These are phyloP conservation scores for Camponotus floridanus DNA, from an alignment of 1,140 invertebrate genomes.

Conservation along the genomic window DNA sequence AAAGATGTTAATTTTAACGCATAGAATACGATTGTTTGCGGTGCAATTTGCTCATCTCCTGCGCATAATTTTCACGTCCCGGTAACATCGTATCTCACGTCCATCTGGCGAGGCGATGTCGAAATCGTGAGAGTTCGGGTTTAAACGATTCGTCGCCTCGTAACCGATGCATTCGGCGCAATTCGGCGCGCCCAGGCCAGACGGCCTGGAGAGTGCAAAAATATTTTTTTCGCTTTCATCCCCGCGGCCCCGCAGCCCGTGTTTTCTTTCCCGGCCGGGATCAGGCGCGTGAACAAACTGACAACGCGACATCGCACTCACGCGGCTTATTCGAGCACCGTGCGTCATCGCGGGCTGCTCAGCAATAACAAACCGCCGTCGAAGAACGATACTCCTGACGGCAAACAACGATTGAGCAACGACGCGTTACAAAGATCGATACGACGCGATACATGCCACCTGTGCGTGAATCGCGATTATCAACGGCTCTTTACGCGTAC, in stretches of 20 bases:
- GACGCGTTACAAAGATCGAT: slow-evolving; percentile 62
- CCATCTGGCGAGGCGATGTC: slow-evolving; percentile 39
- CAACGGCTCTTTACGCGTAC: not conserved
- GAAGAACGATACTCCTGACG: slow-evolving; percentile 49
- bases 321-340: slow-evolving; percentile 44
- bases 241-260: not conserved
- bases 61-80: slow-evolving; percentile 13
- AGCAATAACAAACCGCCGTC: slow-evolving; percentile 59
- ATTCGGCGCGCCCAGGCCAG: slow-evolving; percentile 21
- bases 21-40: not conserved
- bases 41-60: slow-evolving; percentile 8
- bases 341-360: slow-evolving; percentile 57
- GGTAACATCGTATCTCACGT: slow-evolving; percentile 43
- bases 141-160: slow-evolving; percentile 21
- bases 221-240: slow-evolving; percentile 56
- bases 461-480: slow-evolving; percentile 46
- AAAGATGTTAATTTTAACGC: not conserved
- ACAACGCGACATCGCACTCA: slow-evolving; percentile 17
- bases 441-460: slow-evolving; percentile 48
- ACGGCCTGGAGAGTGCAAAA: slow-evolving; percentile 55
- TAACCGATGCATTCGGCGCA: not conserved
- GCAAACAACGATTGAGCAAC: slow-evolving; percentile 55
- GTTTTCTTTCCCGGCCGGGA: slow-evolving; percentile 54
- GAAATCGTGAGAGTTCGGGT: slow-evolving; percentile 10
- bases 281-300: slow-evolving; percentile 15